Conservation (phyloP, 2,797 vertebrate genomes). For the Pygocentrus nattereri region DNA sequence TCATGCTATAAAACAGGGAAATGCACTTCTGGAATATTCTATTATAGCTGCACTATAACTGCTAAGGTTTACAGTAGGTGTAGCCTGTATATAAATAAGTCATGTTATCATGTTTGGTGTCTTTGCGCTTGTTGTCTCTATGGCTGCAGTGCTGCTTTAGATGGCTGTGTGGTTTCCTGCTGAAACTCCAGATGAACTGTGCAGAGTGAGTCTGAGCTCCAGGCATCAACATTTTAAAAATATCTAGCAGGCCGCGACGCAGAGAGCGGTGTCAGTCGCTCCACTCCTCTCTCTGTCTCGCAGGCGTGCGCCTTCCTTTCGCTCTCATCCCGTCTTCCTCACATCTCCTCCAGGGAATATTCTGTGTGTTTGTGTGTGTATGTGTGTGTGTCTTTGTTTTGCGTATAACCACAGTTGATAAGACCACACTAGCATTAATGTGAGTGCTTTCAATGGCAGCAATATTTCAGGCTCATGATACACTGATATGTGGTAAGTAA, state of each 20-base stretch:
- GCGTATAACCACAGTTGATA: constrained; percentile 36
- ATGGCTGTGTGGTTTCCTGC: constrained; percentile 47
- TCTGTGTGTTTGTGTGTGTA: constrained; percentile 35
- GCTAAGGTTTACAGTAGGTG: constrained; percentile 11
- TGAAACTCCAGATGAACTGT: constrained; percentile 60
- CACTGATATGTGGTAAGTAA: not conserved
- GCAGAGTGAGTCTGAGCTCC: constrained; percentile 56
- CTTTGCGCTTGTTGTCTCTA: constrained; percentile 12
- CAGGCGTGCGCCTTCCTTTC: constrained; percentile 48
- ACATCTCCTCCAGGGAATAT: constrained; percentile 51
- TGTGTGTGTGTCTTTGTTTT: constrained; percentile 28
- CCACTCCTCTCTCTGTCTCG: constrained; percentile 46
- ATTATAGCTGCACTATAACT: not conserved
- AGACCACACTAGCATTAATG: constrained; percentile 20
- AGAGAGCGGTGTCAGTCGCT: constrained; percentile 59
- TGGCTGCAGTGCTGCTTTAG: constrained; percentile 45
- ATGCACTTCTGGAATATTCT: not conserved
- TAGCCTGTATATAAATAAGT: constrained; percentile 23
- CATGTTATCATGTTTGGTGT: constrained; percentile 24
- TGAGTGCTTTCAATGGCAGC: constrained; percentile 19
- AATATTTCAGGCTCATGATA: constrained; percentile 18
- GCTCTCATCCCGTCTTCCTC: constrained; percentile 52
- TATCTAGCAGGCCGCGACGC: constrained; percentile 59
- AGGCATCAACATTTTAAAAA: constrained; percentile 67
- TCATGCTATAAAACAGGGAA: not conserved